Base-by-base conservation (phyloP, 2,113 vertebrate genomes). In the Erythrocebus patas region DNA sequence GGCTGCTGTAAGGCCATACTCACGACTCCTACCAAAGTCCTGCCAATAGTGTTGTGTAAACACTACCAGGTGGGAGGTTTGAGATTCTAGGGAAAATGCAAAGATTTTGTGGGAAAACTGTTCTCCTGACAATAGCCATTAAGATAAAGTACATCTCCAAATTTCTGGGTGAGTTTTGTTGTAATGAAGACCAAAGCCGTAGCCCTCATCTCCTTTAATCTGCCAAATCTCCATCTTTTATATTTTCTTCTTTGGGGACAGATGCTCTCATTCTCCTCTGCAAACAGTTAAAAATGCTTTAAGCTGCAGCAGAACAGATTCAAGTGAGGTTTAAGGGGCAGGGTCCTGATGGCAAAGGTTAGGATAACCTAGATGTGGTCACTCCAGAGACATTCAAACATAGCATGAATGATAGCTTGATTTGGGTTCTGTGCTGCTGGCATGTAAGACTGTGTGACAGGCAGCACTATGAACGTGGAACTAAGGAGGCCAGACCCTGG, bases 151-250 rank as follows among this genome's bases (percentile, higher is more conserved):
- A 83, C 2, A 61, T 13, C 35, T 35, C 52, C 59, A 57, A 76
- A 64, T 95, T 93, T 96, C 92, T 90, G 66, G 43, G 72, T 43
- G 25, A 70, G n/a, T 88, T 96, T 83, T 87, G 50, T 57, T 89
- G 68, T 89, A 91, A 43, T 9, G 32, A 32, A 83, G 22, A 82
- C 9, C 10, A 43, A 87, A 83, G 27, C 27, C 68, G 12, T 30
- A 43, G 73, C 61, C 20, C 50, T 66, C 1, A 6, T 5, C 40
- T 32, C 70, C 59, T 68, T 57, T 20, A 10, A 38, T 18, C 66
- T 45, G 38, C 38, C 30, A 81, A 25, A 1, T 52, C 5, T 40
- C n/a, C 25, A 12, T 23, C 64, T 45, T 91, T 50, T 20, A 0
- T 23, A 11, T 25, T 13, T 88, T 75, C 87, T 59, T 70, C 35